These are phyloP conservation scores for Regulus satrapa DNA, from an alignment of 2,113 vertebrate genomes.

Conservation along the genomic window DNA sequence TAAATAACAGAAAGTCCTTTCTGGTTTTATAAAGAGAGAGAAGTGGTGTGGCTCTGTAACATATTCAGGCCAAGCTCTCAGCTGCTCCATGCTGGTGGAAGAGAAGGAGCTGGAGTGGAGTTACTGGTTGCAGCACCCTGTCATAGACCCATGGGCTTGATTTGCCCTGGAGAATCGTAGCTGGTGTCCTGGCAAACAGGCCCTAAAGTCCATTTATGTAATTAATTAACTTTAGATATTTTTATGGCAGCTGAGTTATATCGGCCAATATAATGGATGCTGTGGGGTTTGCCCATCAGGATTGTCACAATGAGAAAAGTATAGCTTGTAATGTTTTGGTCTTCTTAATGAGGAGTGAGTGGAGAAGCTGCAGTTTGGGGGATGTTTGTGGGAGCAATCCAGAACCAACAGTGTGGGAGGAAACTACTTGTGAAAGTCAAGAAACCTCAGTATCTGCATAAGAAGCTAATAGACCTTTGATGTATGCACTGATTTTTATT, in stretches of 20 bases:
- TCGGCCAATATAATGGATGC: constrained; percentile 4
- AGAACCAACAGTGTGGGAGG: constrained; percentile 13
- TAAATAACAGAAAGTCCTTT: background rate
- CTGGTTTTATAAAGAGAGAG: background rate
- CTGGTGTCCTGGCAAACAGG: background rate
- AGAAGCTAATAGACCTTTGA: constrained; percentile 47
- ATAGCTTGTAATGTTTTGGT: constrained; percentile 25
- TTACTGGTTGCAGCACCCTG: background rate
- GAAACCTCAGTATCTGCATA: constrained; percentile 21
- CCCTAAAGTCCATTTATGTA: constrained; percentile 1
- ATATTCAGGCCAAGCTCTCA: background rate
- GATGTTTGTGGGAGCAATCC: background rate
- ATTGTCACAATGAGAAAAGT: background rate
- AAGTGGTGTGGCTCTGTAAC: background rate
- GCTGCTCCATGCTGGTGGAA: background rate
- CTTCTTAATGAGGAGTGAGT: constrained; percentile 11
- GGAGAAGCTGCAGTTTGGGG: background rate
- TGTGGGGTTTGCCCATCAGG: constrained; percentile 15
- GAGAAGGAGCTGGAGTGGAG: background rate
- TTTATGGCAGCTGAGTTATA: background rate
- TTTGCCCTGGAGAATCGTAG: background rate
- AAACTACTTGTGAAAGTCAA: constrained; percentile 26
- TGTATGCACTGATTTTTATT: constrained; percentile 44
- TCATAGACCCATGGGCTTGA: background rate
- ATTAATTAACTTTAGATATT: background rate